Percentiles rank a stretch among this genome's conserved stretches.
phyloP scores from a whole-genome alignment of 92 coral and sea anemone species.

The Galaxea fascicularis region DNA sequence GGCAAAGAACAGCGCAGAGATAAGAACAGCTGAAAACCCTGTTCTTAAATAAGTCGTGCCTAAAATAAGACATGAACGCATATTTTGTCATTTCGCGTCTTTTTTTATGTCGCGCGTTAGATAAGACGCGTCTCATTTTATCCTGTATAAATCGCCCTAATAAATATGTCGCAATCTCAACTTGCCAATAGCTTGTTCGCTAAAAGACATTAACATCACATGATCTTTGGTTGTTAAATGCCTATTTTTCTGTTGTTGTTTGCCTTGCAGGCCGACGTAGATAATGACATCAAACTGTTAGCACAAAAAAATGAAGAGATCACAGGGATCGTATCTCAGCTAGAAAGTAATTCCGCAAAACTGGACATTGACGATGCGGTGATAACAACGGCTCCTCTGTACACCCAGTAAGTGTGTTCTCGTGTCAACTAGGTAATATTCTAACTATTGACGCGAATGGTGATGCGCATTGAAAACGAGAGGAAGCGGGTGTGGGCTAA shows the following conservation, averaged over 20 bases:
- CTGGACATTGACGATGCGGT: conserved; percentile 96
- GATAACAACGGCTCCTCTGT: conserved; percentile 94
- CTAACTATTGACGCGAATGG: too few species aligned
- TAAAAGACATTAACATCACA: neutral
- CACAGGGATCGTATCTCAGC: conserved; percentile 74
- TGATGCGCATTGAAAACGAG: too few species aligned
- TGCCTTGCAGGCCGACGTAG: conserved; percentile 84
- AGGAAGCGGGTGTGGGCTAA: too few species aligned
- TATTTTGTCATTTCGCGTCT: too few species aligned
- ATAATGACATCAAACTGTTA: conserved; percentile 86
- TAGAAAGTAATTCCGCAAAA: conserved; percentile 80
- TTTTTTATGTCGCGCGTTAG: too few species aligned
- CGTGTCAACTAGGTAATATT: neutral
- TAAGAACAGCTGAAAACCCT: too few species aligned
- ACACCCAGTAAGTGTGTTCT: conserved; percentile 85
- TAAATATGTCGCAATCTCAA: too few species aligned
- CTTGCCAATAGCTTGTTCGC: neutral
- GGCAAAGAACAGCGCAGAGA: too few species aligned
- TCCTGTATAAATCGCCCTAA: too few species aligned
- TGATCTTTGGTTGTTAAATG: neutral
- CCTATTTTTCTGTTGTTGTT: neutral
- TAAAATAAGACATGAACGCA: too few species aligned
- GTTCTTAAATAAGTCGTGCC: too few species aligned
- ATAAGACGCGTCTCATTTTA: too few species aligned
- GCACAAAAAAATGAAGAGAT: conserved; percentile 94